These are phyloP conservation scores for Plagodis pulveraria DNA, from an alignment of 2,888 invertebrate genomes.

Conservation along the genomic window DNA sequence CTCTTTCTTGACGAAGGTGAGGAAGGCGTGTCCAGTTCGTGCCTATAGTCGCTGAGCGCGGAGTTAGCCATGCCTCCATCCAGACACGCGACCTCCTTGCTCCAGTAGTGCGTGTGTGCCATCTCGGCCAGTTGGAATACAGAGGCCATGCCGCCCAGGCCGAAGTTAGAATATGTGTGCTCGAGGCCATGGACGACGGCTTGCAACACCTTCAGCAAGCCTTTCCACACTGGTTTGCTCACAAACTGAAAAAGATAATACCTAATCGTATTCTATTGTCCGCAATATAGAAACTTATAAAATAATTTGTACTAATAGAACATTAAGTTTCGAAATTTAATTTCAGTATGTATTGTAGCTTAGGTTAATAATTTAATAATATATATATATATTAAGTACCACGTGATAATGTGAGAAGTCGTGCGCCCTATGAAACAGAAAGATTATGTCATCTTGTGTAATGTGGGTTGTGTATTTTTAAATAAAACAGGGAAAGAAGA, in stretches of 20 bases:
- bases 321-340: no score
- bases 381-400: no score
- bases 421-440: no score
- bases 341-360: no score
- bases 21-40: conserved; percentile 67
- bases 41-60: conserved; percentile 61
- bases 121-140: conserved; percentile 99
- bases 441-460: no score
- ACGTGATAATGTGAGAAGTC: no score
- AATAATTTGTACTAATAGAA: not conserved
- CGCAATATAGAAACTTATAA: not conserved
- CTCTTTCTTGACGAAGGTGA: conserved; percentile 87
- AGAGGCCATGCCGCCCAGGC: conserved; percentile 98
- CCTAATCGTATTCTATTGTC: not conserved
- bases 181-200: conserved; percentile 96
- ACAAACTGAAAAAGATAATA: conserved; percentile 88
- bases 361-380: no score
- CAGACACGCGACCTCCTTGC: conserved; percentile 89
- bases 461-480: no score
- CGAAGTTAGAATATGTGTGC: conserved; percentile 95
- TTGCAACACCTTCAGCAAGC: conserved; percentile 96
- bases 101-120: conserved; percentile 99
- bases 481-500: no score
- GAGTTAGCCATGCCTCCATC: conserved; percentile 79
- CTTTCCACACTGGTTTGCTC: conserved; percentile 96